Conservation (phyloP, 2,888 invertebrate genomes). For the Dicranocentrus wangi region DNA sequence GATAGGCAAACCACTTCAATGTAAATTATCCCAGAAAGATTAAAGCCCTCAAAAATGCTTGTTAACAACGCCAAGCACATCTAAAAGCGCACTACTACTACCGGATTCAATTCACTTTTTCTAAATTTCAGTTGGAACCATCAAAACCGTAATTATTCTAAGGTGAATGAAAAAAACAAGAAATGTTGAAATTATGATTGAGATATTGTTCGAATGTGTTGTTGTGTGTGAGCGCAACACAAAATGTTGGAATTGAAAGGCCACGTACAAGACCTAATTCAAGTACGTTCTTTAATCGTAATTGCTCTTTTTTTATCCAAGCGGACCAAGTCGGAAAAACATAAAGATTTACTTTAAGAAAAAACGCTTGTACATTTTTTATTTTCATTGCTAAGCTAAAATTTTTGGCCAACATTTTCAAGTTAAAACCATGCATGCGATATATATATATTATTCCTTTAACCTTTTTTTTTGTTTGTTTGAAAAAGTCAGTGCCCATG, state of each 20-base stretch:
- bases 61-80: too few species aligned
- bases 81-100: too few species aligned
- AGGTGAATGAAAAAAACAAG: not conserved
- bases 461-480: constrained; percentile 8
- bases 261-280: constrained; percentile 35
- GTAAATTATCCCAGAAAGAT: too few species aligned
- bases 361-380: not conserved
- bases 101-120: too few species aligned
- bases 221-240: not conserved
- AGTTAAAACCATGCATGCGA: not conserved
- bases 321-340: constrained; percentile 15
- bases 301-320: constrained; percentile 15
- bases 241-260: not conserved
- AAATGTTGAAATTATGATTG: too few species aligned
- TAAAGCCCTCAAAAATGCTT: too few species aligned
- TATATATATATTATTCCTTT: too few species aligned
- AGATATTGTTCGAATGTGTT: not conserved
- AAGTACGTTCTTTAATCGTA: constrained; percentile 19
- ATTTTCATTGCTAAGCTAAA: not conserved
- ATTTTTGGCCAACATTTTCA: constrained; percentile 4
- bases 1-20: too few species aligned
- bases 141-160: constrained; percentile 3
- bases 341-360: not conserved
- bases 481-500: constrained; percentile 22
- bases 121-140: not conserved